phyloP scores from a whole-genome alignment of 2,113 vertebrate species.

The Rhea pennata region DNA sequence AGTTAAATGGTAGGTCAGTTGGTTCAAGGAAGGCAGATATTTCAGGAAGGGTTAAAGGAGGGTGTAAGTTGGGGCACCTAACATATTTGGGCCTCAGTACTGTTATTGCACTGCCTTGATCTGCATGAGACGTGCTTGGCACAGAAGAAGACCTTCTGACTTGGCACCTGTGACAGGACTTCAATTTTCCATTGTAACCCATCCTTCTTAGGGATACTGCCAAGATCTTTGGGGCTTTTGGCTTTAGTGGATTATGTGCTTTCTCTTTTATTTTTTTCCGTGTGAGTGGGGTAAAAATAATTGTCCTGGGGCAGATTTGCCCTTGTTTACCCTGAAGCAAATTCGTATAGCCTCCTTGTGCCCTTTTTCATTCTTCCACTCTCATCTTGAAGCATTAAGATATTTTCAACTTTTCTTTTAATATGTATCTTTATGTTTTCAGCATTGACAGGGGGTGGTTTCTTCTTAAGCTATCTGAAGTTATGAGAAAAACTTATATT shows the following conservation, averaged over 20 bases:
- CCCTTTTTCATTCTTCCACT: not conserved
- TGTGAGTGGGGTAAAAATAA: not conserved
- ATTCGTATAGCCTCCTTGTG: not conserved
- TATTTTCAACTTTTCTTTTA: not conserved
- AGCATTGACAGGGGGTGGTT: not conserved
- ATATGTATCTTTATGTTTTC: not conserved
- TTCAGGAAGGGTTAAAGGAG: not conserved
- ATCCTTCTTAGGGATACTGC: not conserved
- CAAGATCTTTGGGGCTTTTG: not conserved
- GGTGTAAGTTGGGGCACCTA: not conserved
- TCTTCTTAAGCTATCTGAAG: not conserved
- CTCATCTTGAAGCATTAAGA: not conserved
- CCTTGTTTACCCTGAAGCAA: not conserved
- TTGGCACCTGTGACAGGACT: not conserved
- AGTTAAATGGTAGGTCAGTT: not conserved
- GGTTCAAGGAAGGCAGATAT: not conserved
- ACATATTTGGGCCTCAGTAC: not conserved
- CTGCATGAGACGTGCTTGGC: rapidly evolving
- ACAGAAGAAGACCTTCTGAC: not conserved
- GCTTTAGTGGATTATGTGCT: not conserved
- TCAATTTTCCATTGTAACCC: not conserved
- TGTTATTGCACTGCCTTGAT: not conserved
- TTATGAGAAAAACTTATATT: not conserved
- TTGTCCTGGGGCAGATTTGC: not conserved
- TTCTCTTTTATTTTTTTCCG: not conserved